Evolutionary conservation across 2,797 vertebrate species (phyloP).

Genomic region (Sandelia bainsii): DNA sequence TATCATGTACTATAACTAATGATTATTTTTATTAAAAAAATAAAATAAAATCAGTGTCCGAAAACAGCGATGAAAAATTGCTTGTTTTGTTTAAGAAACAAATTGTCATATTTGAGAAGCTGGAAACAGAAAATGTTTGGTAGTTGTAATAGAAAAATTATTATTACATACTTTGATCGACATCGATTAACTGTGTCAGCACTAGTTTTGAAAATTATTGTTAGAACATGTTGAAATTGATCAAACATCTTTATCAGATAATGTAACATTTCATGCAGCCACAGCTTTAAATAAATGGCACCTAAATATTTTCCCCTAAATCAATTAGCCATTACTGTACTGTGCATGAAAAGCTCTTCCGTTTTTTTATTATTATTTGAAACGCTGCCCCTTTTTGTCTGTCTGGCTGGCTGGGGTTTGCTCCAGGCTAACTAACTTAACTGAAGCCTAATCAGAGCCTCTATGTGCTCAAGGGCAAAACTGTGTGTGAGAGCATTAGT

Average conservation of each 20-base stretch:
- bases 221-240: not conserved
- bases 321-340: slow-evolving; percentile 23
- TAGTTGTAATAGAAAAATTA: too few relatives aligned
- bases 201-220: too few relatives aligned
- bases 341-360: slow-evolving; percentile 13
- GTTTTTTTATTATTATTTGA: slow-evolving; percentile 16
- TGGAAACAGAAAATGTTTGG: not conserved
- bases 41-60: not conserved
- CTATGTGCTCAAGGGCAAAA: slow-evolving; percentile 60
- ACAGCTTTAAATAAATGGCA: not conserved
- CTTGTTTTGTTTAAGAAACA: not conserved
- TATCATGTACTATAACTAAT: too few relatives aligned
- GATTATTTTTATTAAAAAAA: not conserved
- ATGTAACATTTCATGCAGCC: slow-evolving; percentile 6
- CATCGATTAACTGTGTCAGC: not conserved
- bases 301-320: slow-evolving; percentile 1
- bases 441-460: slow-evolving; percentile 64
- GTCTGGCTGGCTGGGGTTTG: slow-evolving; percentile 44
- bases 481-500: slow-evolving; percentile 38
- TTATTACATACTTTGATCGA: not conserved
- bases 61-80: not conserved
- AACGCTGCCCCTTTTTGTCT: slow-evolving; percentile 19
- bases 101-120: not conserved
- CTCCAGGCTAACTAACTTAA: slow-evolving; percentile 49
- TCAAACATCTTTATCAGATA: not conserved